These are phyloP conservation scores for Spisula solida DNA, from an alignment of 2,888 invertebrate genomes.

Conservation along the genomic window DNA sequence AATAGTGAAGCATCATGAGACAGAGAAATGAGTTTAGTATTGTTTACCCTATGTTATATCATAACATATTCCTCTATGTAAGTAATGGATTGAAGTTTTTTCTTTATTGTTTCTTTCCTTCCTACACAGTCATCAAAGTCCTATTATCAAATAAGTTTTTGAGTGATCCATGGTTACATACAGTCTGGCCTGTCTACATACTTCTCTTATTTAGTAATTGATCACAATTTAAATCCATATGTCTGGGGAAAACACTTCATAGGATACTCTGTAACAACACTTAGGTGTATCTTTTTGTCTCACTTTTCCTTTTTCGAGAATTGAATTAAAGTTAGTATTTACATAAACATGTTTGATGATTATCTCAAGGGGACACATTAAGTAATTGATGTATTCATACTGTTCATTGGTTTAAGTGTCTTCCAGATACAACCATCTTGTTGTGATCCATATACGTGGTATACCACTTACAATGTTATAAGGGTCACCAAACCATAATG, in stretches of 20 bases:
- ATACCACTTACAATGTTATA: no score
- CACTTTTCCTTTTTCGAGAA: not conserved
- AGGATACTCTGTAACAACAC: not conserved
- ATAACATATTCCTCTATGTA: not conserved
- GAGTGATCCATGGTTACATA: slow-evolving; percentile 9
- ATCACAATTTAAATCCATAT: slow-evolving; percentile 14
- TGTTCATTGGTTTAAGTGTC: not conserved
- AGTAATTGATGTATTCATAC: slow-evolving; percentile 24
- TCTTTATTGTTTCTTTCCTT: not conserved
- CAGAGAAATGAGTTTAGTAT: no score
- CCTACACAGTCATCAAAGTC: not conserved
- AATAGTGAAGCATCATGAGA: not conserved
- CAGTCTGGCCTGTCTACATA: not conserved
- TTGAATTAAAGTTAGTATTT: slow-evolving; percentile 13
- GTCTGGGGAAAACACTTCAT: not conserved
- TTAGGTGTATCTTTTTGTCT: not conserved
- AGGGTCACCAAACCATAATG: no score
- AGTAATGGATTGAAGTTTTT: not conserved
- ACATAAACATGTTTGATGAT: not conserved
- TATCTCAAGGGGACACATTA: not conserved
- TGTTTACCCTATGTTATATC: not conserved
- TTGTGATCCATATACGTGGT: not conserved
- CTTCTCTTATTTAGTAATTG: not conserved
- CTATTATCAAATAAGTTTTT: slow-evolving; percentile 10
- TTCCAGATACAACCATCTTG: not conserved